Evolutionary conservation across 2,888 invertebrate genomes (phyloP).

Genomic region (Campopleginae sp.): DNA sequence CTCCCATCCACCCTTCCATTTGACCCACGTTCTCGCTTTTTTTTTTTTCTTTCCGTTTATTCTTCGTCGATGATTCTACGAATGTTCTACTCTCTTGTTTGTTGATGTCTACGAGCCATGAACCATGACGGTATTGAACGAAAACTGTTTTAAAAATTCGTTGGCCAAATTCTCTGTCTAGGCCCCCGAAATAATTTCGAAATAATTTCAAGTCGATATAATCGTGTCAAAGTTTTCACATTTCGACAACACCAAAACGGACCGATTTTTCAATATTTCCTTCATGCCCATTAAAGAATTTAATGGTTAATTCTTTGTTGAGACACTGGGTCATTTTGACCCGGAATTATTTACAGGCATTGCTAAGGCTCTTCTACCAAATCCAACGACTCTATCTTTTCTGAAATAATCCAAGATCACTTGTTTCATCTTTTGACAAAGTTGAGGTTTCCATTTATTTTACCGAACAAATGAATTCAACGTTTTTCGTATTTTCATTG

Average conservation of each 20-base stretch:
- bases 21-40: neutral
- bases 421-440: too few relatives aligned
- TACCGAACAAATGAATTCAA: too few relatives aligned
- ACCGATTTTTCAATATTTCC: neutral
- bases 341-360: too few relatives aligned
- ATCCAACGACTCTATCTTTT: too few relatives aligned
- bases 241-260: neutral
- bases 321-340: neutral
- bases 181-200: neutral
- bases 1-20: neutral
- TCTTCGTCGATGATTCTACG: conserved; percentile 4
- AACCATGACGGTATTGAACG: neutral
- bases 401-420: too few relatives aligned
- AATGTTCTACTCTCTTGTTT: conserved; percentile 36
- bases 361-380: too few relatives aligned
- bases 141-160: conserved; percentile 18
- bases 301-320: neutral
- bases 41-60: neutral
- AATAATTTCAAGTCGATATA: neutral
- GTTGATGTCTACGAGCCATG: conserved; percentile 16
- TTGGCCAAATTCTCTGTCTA: neutral
- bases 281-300: neutral
- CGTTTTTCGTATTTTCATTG: too few relatives aligned
- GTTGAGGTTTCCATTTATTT: too few relatives aligned
- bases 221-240: neutral